phyloP scores from a whole-genome alignment of 2,888 invertebrate genomes.

The Brachypalpus laphriformis region DNA sequence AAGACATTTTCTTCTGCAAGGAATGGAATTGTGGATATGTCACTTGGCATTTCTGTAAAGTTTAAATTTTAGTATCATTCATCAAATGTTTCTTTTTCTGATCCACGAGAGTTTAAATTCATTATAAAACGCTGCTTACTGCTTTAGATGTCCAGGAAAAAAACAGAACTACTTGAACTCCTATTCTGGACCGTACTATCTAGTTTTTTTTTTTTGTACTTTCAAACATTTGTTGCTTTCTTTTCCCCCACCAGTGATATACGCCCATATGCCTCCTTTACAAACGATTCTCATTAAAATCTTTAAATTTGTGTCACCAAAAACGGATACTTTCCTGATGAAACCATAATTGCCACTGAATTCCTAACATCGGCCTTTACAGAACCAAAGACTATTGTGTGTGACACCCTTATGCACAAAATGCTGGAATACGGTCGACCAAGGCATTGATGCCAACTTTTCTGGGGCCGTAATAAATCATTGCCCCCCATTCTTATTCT shows the following conservation, averaged over 20 bases:
- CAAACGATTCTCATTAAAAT: slow-evolving; percentile 31
- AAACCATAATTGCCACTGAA: slow-evolving; percentile 28
- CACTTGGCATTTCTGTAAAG: too few species aligned
- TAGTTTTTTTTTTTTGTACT: background rate
- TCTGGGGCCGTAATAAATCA: slow-evolving; percentile 31
- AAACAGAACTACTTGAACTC: too few species aligned
- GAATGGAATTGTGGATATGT: too few species aligned
- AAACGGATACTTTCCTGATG: background rate
- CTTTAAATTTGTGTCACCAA: slow-evolving; percentile 16
- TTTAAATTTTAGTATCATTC: too few species aligned
- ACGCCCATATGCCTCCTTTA: background rate
- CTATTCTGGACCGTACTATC: too few species aligned
- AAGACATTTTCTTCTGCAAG: too few species aligned
- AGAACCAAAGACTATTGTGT: background rate
- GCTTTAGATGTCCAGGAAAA: too few species aligned
- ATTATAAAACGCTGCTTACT: too few species aligned
- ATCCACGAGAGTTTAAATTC: too few species aligned
- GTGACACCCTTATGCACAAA: slow-evolving; percentile 1
- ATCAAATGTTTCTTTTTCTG: too few species aligned
- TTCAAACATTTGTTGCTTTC: background rate
- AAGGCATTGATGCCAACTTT: slow-evolving; percentile 30
- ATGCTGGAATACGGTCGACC: background rate
- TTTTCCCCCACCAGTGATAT: background rate
- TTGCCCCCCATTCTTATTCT: slow-evolving; percentile 6
- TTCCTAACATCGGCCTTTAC: slow-evolving; percentile 18